Conservation (phyloP, 2,888 invertebrate genomes). For the Ophion costatus region DNA sequence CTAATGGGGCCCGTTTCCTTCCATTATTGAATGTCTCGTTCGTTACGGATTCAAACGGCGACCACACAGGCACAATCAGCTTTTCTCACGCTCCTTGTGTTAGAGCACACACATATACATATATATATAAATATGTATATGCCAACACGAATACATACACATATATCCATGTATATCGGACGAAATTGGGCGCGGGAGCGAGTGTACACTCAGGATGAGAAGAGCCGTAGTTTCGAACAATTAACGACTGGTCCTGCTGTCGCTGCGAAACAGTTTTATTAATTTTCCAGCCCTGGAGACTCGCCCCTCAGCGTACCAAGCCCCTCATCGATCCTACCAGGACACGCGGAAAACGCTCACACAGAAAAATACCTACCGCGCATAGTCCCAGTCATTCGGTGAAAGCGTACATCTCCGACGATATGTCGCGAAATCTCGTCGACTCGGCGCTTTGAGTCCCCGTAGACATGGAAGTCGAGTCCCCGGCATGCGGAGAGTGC, state of each 20-base stretch:
- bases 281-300: constrained; percentile 37
- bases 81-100: background rate
- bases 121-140: too few relatives aligned
- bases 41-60: constrained; percentile 45
- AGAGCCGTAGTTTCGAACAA: constrained; percentile 47
- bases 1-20: constrained; percentile 38
- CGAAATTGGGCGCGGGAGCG: constrained; percentile 6
- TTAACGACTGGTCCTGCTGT: constrained; percentile 57
- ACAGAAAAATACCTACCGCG: background rate
- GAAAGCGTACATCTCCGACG: constrained; percentile 19
- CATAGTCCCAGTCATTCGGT: background rate
- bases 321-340: background rate
- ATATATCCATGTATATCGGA: constrained; percentile 26
- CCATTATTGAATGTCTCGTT: constrained; percentile 49
- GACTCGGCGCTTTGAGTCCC: constrained; percentile 6
- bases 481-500: background rate
- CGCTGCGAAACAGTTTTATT: constrained; percentile 59
- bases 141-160: background rate
- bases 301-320: background rate
- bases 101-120: too few relatives aligned
- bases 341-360: background rate
- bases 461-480: background rate
- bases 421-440: constrained; percentile 23
- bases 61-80: constrained; percentile 28
- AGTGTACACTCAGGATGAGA: constrained; percentile 22